Evolutionary conservation across 2,888 invertebrate genomes (phyloP), one percentile per base, ranked within the genome.

Genomic region (Atrina japonica): DNA sequence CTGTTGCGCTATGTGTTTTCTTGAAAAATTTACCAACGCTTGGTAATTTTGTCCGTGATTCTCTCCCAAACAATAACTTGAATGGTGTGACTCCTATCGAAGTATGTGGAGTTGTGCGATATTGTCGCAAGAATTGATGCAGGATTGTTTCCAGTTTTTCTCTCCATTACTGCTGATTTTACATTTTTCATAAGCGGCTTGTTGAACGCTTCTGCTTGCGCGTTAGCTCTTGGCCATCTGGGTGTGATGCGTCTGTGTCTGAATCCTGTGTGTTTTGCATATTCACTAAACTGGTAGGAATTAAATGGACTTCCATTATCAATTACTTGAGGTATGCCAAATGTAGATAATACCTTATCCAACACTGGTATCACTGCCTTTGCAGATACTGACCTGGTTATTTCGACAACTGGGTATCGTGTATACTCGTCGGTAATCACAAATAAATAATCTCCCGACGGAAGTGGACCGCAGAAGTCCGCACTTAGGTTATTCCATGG

Each of bases 391-490:
- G 60, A 55, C 41, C 27, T 64, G 0, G 66, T 23, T 11, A 47
- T 69, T 64, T 71, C 76, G 2, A 73, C 76, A 9, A 73, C 56
- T 14, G 73, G 75, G 30, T 67, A 77, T 43, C 76, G 49, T 11
- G 63, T 64, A 45, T 78, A 77, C 1, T 81, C 77, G 45, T 80
- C 78, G 14, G 75, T 75, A 5, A 79, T 52, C 5, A 83, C 75
- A 45, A 79, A 25, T 1, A 77, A 27, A 52, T 75, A 77, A 18
- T 74, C 68, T 18, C 70, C 68, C 27, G 43, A 23, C 23, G 66
- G 60, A n/a, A 67, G 30, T 16, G 72, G 75, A 23, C 74, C 74
- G 27, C 59, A 63, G 41, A 76, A 76, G 58, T 78, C 78, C 1
- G 64, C 55, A 11, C 50, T 53, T 3, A 73, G 16, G 45, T 70